Evolutionary conservation across 2,113 vertebrate genomes (phyloP).

Genomic region (Onychorhynchus coronatus): DNA sequence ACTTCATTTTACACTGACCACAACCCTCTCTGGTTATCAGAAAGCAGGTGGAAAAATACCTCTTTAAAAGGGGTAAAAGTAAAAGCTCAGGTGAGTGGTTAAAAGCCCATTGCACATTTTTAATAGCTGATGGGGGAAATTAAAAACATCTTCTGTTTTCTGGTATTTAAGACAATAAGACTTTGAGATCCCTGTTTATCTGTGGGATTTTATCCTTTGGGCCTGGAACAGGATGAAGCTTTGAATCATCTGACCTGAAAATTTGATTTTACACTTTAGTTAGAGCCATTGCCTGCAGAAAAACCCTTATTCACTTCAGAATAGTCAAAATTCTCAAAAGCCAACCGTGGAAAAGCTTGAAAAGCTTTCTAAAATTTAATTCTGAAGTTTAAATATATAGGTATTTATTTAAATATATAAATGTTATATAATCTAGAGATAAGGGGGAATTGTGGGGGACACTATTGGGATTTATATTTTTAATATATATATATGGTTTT

Average conservation of each 20-base stretch:
- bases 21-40: background rate
- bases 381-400: background rate
- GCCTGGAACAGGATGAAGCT: background rate
- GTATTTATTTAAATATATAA: background rate
- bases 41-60: background rate
- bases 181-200: background rate
- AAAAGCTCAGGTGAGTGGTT: background rate
- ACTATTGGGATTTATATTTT: background rate
- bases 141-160: background rate
- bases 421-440: background rate
- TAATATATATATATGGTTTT: accelerated
- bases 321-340: background rate
- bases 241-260: background rate
- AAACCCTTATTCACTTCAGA: background rate
- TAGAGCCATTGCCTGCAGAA: background rate
- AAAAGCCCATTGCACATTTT: background rate
- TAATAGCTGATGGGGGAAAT: background rate
- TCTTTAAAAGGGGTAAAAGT: background rate
- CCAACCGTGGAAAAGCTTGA: background rate
- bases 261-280: background rate
- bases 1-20: background rate
- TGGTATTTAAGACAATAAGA: background rate
- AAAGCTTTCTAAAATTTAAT: background rate
- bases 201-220: background rate
- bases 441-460: background rate